These are phyloP conservation scores for Zosterops borbonicus DNA, from an alignment of 2,113 vertebrate species.

Conservation along the genomic window DNA sequence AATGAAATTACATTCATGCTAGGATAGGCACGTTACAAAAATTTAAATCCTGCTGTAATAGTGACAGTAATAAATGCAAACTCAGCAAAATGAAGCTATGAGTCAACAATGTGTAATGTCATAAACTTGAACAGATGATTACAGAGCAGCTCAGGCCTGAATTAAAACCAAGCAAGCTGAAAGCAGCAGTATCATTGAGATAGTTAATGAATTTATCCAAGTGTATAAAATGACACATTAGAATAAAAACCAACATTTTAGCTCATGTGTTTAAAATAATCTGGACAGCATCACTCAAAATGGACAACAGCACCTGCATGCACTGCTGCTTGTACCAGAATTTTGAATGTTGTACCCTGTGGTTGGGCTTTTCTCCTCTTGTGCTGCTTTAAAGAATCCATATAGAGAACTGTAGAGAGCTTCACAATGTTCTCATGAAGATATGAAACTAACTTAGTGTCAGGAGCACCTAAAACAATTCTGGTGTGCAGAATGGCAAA, in stretches of 20 bases:
- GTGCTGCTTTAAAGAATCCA: background rate
- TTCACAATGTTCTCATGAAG: background rate
- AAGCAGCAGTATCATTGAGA: background rate
- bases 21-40: conserved; percentile 35
- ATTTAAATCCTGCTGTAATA: conserved; percentile 19
- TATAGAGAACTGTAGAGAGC: background rate
- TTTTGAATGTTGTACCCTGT: background rate
- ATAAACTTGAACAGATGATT: conserved; percentile 26
- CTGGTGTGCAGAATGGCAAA: background rate
- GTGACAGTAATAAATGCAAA: conserved; percentile 54
- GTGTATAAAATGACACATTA: background rate
- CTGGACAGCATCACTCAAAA: background rate
- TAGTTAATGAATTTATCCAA: background rate
- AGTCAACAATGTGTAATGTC: conserved; percentile 26
- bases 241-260: background rate
- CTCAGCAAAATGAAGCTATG: conserved; percentile 51
- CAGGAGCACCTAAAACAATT: background rate
- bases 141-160: background rate
- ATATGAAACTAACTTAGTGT: background rate
- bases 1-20: conserved; percentile 30
- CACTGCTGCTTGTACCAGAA: background rate
- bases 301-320: background rate
- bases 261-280: background rate
- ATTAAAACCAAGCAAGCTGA: conserved; percentile 30
- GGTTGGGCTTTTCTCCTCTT: background rate